A percentile compares a stretch with the other conserved stretches of the same genome.
These are phyloP conservation scores for Pyrochroa serraticornis DNA, from an alignment of 2,888 invertebrate species.

Conservation along the genomic window DNA sequence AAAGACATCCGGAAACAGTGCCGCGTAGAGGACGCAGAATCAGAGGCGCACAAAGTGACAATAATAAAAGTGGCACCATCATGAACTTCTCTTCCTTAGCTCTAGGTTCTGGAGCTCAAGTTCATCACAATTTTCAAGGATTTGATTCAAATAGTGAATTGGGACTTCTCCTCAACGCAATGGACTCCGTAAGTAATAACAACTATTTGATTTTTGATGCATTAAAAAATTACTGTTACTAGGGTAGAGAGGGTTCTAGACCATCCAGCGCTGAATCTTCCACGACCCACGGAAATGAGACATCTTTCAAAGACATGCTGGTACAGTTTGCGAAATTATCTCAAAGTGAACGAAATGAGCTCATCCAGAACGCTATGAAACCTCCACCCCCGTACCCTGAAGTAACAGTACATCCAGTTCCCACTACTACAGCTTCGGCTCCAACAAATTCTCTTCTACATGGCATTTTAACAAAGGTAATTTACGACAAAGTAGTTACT, in stretches of 20 bases:
- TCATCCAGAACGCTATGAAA: constrained; percentile 53
- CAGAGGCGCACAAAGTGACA: constrained; percentile 57
- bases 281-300: constrained; percentile 56
- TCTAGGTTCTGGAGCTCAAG: constrained; percentile 58
- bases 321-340: constrained; percentile 74
- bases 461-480: constrained; percentile 76
- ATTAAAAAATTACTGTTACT: constrained; percentile 20
- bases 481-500: not conserved
- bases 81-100: constrained; percentile 56
- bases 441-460: constrained; percentile 73
- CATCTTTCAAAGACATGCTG: constrained; percentile 74
- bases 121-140: constrained; percentile 47
- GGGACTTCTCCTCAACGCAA: constrained; percentile 49
- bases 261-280: constrained; percentile 63
- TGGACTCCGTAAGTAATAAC: constrained; percentile 50
- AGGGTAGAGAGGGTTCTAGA: constrained; percentile 55
- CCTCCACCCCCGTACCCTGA: constrained; percentile 77
- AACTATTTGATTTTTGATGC: constrained; percentile 3
- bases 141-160: constrained; percentile 51
- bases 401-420: constrained; percentile 78
- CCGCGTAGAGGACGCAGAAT: constrained; percentile 71
- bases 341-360: constrained; percentile 59
- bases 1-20: constrained; percentile 75
- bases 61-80: constrained; percentile 34
- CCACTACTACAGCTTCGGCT: constrained; percentile 48